These are phyloP conservation scores for Elephantulus edwardii DNA, from an alignment of 2,113 vertebrate genomes.

Conservation along the genomic window DNA sequence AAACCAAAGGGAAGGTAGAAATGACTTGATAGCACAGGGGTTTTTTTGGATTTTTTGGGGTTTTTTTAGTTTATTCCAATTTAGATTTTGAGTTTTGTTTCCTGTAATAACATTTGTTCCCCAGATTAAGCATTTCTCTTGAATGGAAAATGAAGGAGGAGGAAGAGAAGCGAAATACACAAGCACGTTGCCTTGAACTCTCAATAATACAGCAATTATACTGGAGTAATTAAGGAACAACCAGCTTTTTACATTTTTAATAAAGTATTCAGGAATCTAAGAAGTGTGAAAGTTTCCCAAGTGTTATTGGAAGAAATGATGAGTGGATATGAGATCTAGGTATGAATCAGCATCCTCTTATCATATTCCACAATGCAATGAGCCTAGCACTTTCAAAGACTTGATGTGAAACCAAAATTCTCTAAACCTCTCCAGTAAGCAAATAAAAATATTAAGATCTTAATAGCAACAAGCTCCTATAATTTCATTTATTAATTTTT, in stretches of 20 bases:
- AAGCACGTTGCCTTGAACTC: slow-evolving; percentile 50
- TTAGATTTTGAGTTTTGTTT: slow-evolving; percentile 13
- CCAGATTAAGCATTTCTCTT: not conserved
- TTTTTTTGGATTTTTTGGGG: too few species aligned
- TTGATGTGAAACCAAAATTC: slow-evolving; percentile 75
- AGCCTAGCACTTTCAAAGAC: slow-evolving; percentile 75
- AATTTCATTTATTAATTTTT: slow-evolving; percentile 7
- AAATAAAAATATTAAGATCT: slow-evolving; percentile 51
- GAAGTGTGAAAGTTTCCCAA: slow-evolving; percentile 61
- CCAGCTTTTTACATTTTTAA: not conserved
- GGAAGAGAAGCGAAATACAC: not conserved
- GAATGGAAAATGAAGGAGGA: not conserved
- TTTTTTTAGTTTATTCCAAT: too few species aligned
- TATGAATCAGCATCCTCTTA: slow-evolving; percentile 82
- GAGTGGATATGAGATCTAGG: slow-evolving; percentile 69
- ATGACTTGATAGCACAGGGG: too few species aligned
- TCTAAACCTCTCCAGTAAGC: slow-evolving; percentile 62
- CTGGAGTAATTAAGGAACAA: slow-evolving; percentile 51
- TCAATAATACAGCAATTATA: not conserved
- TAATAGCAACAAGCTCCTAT: slow-evolving; percentile 10
- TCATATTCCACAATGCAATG: slow-evolving; percentile 79
- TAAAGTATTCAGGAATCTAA: slow-evolving; percentile 16
- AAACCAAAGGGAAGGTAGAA: too few species aligned
- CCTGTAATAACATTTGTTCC: not conserved
- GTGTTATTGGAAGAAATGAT: slow-evolving; percentile 60